Evolutionary conservation across 2,888 invertebrate species (phyloP).

Genomic region (Pristionchus exspectatus): DNA sequence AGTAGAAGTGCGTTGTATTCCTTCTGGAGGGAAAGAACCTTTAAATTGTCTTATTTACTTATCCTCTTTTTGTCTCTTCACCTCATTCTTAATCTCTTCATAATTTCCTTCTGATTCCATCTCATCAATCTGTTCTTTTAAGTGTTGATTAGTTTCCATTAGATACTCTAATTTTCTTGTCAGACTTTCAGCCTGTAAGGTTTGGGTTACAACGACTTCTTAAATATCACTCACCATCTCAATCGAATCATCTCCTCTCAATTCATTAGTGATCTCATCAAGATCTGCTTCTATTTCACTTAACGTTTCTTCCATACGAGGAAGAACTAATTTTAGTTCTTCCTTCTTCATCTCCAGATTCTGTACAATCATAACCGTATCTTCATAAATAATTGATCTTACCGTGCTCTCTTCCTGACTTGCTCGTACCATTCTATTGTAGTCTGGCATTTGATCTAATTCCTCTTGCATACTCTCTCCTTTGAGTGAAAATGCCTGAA

Average conservation of each 20-base stretch:
- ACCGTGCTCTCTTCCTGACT: constrained; percentile 50
- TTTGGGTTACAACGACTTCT: not conserved
- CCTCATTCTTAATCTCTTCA: constrained; percentile 64
- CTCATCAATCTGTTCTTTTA: constrained; percentile 57
- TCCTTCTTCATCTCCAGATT: constrained; percentile 42
- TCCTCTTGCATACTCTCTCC: constrained; percentile 82
- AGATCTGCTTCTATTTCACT: constrained; percentile 47
- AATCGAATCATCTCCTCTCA: constrained; percentile 46
- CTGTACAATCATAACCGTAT: not conserved
- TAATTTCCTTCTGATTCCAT: constrained; percentile 65
- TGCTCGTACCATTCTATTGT: constrained; percentile 16
- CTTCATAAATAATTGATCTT: not conserved
- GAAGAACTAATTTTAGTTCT: not conserved
- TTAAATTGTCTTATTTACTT: not conserved
- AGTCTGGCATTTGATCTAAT: constrained; percentile 85
- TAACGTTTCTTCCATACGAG: constrained; percentile 7
- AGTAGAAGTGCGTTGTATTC: constrained; percentile 44
- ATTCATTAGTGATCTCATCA: constrained; percentile 34
- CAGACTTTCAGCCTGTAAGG: constrained; percentile 57
- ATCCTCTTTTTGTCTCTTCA: constrained; percentile 46
- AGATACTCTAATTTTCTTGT: constrained; percentile 59
- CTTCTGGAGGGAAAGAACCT: constrained; percentile 31
- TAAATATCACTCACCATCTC: constrained; percentile 26
- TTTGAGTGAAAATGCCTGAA: constrained; percentile 78
- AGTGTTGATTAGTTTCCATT: constrained; percentile 57